Evolutionary conservation across 2,797 vertebrate species (phyloP).

Genomic region (Tadarida brasiliensis): DNA sequence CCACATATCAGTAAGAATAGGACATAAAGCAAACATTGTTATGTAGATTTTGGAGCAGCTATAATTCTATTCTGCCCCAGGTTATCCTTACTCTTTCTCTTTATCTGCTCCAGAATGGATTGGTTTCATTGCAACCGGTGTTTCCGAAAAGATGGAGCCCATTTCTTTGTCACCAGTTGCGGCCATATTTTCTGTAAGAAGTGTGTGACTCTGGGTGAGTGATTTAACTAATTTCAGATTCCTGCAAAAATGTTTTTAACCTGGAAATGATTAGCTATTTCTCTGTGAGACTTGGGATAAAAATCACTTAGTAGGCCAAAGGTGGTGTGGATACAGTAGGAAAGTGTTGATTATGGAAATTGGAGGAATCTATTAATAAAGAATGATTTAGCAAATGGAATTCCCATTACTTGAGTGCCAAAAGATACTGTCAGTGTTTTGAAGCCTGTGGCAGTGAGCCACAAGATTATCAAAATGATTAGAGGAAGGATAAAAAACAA

Average conservation of each 20-base stretch:
- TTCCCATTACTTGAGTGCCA: slow-evolving; percentile 24
- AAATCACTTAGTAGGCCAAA: slow-evolving; percentile 40
- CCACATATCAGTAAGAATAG: not conserved
- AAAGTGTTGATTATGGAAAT: slow-evolving; percentile 49
- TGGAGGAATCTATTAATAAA: slow-evolving; percentile 46
- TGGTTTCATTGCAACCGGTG: slow-evolving; percentile 96
- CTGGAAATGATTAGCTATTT: slow-evolving; percentile 48
- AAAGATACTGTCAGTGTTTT: slow-evolving; percentile 48
- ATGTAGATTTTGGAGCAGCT: slow-evolving; percentile 23
- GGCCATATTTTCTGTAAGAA: slow-evolving; percentile 93
- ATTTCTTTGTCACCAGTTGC: slow-evolving; percentile 92
- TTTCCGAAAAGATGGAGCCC: slow-evolving; percentile 87
- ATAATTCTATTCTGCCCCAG: not conserved
- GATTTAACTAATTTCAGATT: slow-evolving; percentile 63
- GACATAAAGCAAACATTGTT: slow-evolving; percentile 46
- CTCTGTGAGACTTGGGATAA: slow-evolving; percentile 41
- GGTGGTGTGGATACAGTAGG: not conserved
- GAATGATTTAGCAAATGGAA: slow-evolving; percentile 41
- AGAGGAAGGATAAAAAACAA: slow-evolving; percentile 52
- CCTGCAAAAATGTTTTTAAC: slow-evolving; percentile 67
- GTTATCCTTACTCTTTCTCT: slow-evolving; percentile 44
- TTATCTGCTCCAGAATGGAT: slow-evolving; percentile 88
- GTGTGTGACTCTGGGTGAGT: slow-evolving; percentile 90
- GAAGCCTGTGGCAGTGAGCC: not conserved
- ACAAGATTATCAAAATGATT: not conserved